phyloP scores from a whole-genome alignment of 2,797 vertebrate species.

The Gobio occitaniae region DNA sequence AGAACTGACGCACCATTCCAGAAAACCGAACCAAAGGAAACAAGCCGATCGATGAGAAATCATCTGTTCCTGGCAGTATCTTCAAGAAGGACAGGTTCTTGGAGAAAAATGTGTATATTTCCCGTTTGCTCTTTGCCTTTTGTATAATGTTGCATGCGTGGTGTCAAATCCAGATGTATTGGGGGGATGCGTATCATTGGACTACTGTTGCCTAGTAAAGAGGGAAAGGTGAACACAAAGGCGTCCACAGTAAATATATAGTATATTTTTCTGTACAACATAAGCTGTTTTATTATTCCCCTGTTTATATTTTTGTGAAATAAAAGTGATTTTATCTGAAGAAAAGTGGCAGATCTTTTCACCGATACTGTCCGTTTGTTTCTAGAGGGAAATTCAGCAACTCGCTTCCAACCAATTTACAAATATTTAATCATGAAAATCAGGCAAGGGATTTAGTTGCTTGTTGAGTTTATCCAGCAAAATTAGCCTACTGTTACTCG shows the following conservation, averaged over 20 bases:
- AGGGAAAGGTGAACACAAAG: conserved; percentile 34
- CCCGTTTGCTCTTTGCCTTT: neutral
- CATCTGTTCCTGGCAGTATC: neutral
- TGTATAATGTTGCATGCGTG: conserved; percentile 19
- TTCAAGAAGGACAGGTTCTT: neutral
- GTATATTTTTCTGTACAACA: conserved; percentile 75
- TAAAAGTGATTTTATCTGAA: conserved; percentile 82
- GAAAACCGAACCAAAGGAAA: neutral
- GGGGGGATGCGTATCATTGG: conserved; percentile 28
- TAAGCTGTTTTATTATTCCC: conserved; percentile 73
- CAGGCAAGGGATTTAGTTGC: neutral
- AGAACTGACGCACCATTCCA: neutral
- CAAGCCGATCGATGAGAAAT: neutral
- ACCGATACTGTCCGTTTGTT: neutral
- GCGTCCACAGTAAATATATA: conserved; percentile 64
- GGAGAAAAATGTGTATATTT: neutral
- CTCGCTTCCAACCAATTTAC: neutral
- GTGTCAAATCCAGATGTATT: conserved; percentile 7
- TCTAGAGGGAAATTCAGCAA: neutral
- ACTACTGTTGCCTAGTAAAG: conserved; percentile 44
- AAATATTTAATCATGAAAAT: conserved; percentile 29
- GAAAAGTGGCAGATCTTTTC: neutral
- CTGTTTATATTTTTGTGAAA: conserved; percentile 76
- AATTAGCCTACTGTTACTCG: neutral
- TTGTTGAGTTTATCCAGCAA: neutral